These are phyloP conservation scores for Gobiocypris rarus DNA, from an alignment of 2,113 vertebrate species.

Conservation along the genomic window DNA sequence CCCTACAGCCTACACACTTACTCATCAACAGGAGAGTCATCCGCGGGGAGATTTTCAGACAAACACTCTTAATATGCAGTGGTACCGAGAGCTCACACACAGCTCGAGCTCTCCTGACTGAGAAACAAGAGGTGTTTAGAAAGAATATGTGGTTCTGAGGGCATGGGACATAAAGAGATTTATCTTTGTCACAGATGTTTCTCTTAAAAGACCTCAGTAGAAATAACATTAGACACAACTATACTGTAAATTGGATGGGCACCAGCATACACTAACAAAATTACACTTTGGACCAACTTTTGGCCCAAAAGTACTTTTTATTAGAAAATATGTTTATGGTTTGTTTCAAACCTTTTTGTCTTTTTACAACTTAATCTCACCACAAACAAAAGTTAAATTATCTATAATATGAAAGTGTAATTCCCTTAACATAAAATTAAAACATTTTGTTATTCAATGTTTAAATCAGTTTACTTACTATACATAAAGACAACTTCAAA, in stretches of 20 bases:
- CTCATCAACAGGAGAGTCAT: neutral
- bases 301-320: neutral
- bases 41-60: neutral
- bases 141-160: neutral
- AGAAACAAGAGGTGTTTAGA: neutral
- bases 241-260: neutral
- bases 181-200: neutral
- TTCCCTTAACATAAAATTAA: neutral
- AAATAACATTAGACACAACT: neutral
- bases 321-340: too few relatives aligned
- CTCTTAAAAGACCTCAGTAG: neutral
- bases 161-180: neutral
- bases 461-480: neutral
- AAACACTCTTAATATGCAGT: neutral
- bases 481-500: neutral
- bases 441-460: neutral
- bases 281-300: neutral
- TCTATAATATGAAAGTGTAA: neutral
- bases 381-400: neutral
- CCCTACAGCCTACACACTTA: neutral
- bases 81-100: conserved; percentile 24
- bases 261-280: neutral
- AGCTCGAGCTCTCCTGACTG: conserved; percentile 33
- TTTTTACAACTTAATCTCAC: neutral
- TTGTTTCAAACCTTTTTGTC: neutral